Evolutionary conservation across 2,113 vertebrate genomes (phyloP).

Genomic region (Megaceryle maxima): DNA sequence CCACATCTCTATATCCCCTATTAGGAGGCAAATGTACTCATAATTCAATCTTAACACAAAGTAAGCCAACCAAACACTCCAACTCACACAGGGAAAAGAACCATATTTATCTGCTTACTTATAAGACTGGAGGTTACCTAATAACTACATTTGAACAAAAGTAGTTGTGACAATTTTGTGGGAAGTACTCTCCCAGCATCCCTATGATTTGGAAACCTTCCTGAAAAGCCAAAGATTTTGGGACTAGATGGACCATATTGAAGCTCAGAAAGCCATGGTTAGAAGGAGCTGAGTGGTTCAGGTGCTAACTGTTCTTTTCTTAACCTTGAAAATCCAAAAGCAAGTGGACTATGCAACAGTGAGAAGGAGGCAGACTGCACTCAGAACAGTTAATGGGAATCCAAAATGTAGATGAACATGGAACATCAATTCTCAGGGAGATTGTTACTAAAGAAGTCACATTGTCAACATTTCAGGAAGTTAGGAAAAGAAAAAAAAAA

Average conservation of each 20-base stretch:
- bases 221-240: neutral
- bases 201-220: neutral
- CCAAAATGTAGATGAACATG: neutral
- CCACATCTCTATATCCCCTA: neutral
- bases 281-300: neutral
- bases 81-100: neutral
- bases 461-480: neutral
- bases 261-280: neutral
- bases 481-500: neutral
- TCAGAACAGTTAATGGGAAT: neutral
- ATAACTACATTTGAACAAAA: neutral
- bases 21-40: neutral
- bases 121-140: neutral
- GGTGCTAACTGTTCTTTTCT: neutral
- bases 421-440: neutral
- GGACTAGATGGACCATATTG: neutral
- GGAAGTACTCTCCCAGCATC: neutral
- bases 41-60: neutral
- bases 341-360: neutral
- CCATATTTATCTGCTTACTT: neutral
- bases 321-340: neutral
- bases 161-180: neutral
- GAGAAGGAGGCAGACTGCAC: neutral
- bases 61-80: neutral
- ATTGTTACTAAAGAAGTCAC: neutral